Base-by-base conservation (phyloP, 2,113 vertebrate species). In the Rhinoderma darwinii region DNA sequence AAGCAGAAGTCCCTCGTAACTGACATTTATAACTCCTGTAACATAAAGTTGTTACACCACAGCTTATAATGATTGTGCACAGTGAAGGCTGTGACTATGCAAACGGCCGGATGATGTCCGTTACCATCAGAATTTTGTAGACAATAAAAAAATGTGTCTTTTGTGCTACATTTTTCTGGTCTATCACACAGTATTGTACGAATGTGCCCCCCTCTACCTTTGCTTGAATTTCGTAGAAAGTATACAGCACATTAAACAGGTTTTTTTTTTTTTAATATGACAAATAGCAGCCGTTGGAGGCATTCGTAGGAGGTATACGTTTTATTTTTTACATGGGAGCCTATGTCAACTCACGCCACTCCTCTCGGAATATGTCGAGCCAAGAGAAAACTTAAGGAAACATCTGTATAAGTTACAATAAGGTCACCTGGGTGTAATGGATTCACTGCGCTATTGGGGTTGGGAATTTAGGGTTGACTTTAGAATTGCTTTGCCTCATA, bases 1-100 rank as follows among this genome's bases (percentile, higher is more conserved):
- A 81, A 81, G 78, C 78, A 81, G 78, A 81, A 81, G 78, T 81
- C 27, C 37, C 32, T 25, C 7, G 37, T 81, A 81, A 27, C 75
- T 63, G 78, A 59, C 77, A 39, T 80, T 80, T 59, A 80, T 35
- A 51, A 80, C 75, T 50, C 17, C 27, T 4, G 32, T 37, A 79
- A 79, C 20, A 47, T 30, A 27, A 43, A 37, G 32, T 39, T 50
- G 39, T 25, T 59, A 61, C 32, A 61, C 35, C 51, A 15, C 11
- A 10, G 66, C 74, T 50, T 7, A 76, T 50, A 41, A 61, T 59
- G 22, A 79, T 56, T 18, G 37, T 81, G 12, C 18, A 61, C 54
- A 41, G 77, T 3, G 9, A 39, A 50, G 11, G 10, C 30, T 11
- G 25, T 22, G 54, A 37, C n/a, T 8, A 4, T 30, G n/a, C 74